Percentiles rank a stretch among this genome's conserved stretches.
Conservation (phyloP, 2,113 vertebrate species). For the Coracopsis vasa region DNA sequence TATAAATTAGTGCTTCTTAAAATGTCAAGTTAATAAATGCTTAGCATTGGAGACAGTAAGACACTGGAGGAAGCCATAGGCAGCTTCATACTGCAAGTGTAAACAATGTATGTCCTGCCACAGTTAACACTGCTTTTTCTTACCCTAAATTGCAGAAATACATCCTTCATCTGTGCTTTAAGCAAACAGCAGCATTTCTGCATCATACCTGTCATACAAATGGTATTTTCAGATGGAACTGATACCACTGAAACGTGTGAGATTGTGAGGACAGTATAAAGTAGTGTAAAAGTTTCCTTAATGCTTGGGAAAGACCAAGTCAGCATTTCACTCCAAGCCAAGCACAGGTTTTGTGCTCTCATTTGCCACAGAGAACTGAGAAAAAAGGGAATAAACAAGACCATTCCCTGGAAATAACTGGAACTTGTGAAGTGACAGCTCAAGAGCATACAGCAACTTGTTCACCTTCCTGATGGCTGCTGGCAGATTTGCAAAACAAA, state of each 20-base stretch:
- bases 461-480: background rate
- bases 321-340: background rate
- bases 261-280: background rate
- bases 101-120: background rate
- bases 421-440: background rate
- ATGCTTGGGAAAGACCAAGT: background rate
- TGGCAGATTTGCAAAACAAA: background rate
- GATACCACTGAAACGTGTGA: too few species aligned
- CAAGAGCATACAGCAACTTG: background rate
- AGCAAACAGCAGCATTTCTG: background rate
- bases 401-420: background rate
- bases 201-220: background rate
- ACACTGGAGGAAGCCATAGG: background rate
- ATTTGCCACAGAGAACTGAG: background rate
- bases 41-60: background rate
- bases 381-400: background rate
- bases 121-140: background rate
- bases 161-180: background rate
- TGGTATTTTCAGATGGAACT: background rate
- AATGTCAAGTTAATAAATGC: background rate
- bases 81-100: background rate
- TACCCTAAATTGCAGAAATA: background rate
- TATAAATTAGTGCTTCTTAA: slow-evolving; percentile 1
- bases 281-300: background rate
- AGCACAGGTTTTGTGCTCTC: background rate